These are phyloP conservation scores for Collichthys lucidus DNA, from an alignment of 2,113 vertebrate genomes.

Conservation along the genomic window DNA sequence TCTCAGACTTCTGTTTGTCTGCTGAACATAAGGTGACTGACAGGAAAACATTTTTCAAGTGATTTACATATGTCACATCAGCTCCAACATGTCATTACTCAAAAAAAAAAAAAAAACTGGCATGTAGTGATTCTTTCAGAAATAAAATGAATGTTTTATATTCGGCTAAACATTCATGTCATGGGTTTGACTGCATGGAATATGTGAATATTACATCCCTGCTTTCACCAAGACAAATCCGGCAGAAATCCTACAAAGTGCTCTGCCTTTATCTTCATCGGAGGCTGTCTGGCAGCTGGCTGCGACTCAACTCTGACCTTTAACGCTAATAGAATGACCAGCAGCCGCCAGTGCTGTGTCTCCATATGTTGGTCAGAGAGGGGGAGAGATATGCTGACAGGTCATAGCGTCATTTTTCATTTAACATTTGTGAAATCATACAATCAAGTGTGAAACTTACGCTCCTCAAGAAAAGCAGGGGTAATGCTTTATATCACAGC, in stretches of 20 bases:
- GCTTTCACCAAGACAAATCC: not conserved
- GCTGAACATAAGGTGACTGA: not conserved
- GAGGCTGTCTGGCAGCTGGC: not conserved
- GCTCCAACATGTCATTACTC: not conserved
- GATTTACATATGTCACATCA: not conserved
- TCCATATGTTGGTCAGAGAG: not conserved
- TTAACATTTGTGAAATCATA: not conserved
- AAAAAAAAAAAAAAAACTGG: not conserved
- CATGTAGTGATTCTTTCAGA: not conserved
- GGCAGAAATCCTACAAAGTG: not conserved
- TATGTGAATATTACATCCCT: not conserved
- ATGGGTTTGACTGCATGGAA: not conserved
- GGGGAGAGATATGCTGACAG: not conserved
- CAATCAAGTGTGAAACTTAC: not conserved
- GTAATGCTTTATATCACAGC: not conserved
- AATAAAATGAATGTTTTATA: not conserved
- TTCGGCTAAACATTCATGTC: not conserved
- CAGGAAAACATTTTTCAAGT: not conserved
- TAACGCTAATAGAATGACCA: conserved; percentile 11
- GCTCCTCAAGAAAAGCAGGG: not conserved
- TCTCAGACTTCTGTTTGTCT: not conserved
- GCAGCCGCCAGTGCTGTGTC: not conserved
- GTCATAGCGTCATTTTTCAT: not conserved
- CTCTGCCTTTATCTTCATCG: not conserved
- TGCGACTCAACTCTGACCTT: conserved; percentile 16